These are phyloP conservation scores for Papilio dardanus DNA, from an alignment of 1,140 invertebrate genomes.

Conservation along the genomic window DNA sequence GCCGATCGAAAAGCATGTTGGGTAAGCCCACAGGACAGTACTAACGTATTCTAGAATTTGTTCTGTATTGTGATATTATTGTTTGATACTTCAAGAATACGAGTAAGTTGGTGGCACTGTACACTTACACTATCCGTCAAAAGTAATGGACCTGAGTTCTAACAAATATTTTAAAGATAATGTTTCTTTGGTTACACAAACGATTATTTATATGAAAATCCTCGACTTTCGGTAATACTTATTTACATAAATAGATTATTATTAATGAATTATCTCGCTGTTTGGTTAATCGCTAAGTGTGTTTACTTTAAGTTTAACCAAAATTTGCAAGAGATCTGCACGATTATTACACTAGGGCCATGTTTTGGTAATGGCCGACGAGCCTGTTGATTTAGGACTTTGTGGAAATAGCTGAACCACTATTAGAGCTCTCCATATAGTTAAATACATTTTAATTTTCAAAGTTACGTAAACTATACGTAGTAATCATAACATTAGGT, in stretches of 20 bases:
- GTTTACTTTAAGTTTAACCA: slow-evolving; percentile 70
- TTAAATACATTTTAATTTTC: not conserved
- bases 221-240: no score
- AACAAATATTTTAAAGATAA: no score
- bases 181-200: no score
- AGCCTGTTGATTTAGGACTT: slow-evolving; percentile 74
- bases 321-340: slow-evolving; percentile 69
- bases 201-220: no score
- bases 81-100: not conserved
- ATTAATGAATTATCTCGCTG: not conserved
- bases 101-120: no score
- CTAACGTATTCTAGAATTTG: not conserved
- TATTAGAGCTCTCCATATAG: slow-evolving; percentile 46
- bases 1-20: not conserved
- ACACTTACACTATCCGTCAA: no score
- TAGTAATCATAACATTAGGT: slow-evolving; percentile 22
- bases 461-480: not conserved
- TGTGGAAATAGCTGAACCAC: slow-evolving; percentile 57
- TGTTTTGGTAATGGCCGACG: slow-evolving; percentile 51
- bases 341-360: slow-evolving; percentile 68
- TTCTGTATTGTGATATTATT: not conserved
- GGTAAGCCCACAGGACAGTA: not conserved
- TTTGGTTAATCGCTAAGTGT: slow-evolving; percentile 51
- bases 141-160: no score
- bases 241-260: not conserved